Conservation (phyloP, 2,888 invertebrate species). For the Chloroclysta siterata region DNA sequence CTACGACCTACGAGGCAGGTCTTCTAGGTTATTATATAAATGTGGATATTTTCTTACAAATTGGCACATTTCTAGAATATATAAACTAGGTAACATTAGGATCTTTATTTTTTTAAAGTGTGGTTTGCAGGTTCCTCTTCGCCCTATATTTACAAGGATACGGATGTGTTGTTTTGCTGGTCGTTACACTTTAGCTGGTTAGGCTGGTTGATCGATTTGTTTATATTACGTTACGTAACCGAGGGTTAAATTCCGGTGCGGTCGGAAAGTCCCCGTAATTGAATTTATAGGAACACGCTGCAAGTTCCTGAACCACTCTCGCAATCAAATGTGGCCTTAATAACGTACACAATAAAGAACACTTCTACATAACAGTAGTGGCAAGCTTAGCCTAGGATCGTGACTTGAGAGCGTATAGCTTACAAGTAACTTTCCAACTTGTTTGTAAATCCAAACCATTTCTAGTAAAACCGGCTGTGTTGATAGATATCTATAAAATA, state of each 20-base stretch:
- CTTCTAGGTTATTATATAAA: too few relatives aligned
- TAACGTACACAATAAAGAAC: constrained; percentile 24
- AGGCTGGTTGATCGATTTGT: neutral
- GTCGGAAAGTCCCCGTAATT: constrained; percentile 31
- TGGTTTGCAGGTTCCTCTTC: too few relatives aligned
- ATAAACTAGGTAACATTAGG: too few relatives aligned
- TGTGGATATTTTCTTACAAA: too few relatives aligned
- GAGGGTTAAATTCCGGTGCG: constrained; percentile 17
- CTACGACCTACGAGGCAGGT: too few relatives aligned
- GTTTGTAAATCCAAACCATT: constrained; percentile 70
- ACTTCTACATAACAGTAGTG: constrained; percentile 23
- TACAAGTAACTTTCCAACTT: constrained; percentile 71
- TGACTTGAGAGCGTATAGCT: constrained; percentile 54
- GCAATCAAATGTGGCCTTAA: constrained; percentile 26
- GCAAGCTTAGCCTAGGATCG: constrained; percentile 41
- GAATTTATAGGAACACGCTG: constrained; percentile 37
- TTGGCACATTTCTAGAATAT: too few relatives aligned
- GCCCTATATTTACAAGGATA: too few relatives aligned
- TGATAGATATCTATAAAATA: constrained; percentile 47
- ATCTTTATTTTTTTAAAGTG: too few relatives aligned
- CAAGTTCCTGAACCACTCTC: constrained; percentile 31
- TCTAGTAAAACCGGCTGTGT: constrained; percentile 54
- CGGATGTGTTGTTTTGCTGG: neutral
- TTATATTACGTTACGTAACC: constrained; percentile 10
- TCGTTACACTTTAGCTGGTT: neutral